Evolutionary conservation across 2,113 vertebrate genomes (phyloP).

Genomic region (Eolophus roseicapilla): DNA sequence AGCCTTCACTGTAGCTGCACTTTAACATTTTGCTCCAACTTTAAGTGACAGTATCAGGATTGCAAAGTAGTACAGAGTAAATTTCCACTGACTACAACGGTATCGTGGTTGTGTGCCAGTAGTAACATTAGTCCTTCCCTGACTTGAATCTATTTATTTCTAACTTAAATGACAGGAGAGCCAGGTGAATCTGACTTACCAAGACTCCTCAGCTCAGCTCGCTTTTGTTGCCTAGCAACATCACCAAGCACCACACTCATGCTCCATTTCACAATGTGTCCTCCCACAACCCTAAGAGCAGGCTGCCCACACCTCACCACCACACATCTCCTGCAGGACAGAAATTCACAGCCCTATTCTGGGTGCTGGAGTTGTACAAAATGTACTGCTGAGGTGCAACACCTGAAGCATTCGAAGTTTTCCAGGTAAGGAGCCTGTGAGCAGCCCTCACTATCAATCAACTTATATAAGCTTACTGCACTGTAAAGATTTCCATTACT

Average conservation of each 20-base stretch:
- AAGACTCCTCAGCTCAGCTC: not conserved
- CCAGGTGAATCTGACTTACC: not conserved
- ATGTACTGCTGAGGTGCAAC: not conserved
- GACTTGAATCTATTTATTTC: not conserved
- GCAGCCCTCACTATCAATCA: not conserved
- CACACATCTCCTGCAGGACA: not conserved
- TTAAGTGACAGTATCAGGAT: not conserved
- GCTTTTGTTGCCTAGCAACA: conserved; percentile 9
- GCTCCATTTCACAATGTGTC: not conserved
- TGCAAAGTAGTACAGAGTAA: not conserved
- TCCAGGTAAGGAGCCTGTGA: not conserved
- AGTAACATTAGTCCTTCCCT: not conserved
- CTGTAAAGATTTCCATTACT: not conserved
- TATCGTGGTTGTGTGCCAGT: not conserved
- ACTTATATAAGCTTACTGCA: not conserved
- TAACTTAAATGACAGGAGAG: not conserved
- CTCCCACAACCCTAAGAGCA: not conserved
- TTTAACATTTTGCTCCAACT: not conserved
- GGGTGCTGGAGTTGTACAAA: not conserved
- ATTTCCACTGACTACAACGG: not conserved
- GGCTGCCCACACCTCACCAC: not conserved
- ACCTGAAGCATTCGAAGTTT: not conserved
- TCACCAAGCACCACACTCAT: not conserved
- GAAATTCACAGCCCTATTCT: not conserved
- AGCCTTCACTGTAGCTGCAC: not conserved